Conservation (phyloP, 2,888 invertebrate genomes). For the Eupithecia subumbrata region DNA sequence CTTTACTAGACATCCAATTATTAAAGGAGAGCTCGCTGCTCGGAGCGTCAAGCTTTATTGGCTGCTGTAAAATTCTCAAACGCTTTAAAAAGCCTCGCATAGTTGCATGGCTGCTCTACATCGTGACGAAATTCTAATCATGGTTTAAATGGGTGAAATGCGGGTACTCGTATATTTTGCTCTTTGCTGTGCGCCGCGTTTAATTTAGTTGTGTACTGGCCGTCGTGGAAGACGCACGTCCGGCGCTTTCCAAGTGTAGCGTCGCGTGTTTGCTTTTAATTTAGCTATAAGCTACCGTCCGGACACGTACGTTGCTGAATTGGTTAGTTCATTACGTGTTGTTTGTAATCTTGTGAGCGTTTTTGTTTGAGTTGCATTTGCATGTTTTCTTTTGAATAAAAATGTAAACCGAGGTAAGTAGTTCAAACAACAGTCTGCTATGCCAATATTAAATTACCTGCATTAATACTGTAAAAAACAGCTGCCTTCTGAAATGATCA, state of each 20-base stretch:
- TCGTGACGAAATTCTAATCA: constrained; percentile 61
- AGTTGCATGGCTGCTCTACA: constrained; percentile 55
- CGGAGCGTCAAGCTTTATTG: constrained; percentile 50
- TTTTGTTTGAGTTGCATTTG: constrained; percentile 14
- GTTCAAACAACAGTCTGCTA: not conserved
- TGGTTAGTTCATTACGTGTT: constrained; percentile 40
- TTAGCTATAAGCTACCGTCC: constrained; percentile 22
- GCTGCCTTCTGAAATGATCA: not conserved
- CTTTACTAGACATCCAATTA: constrained; percentile 41
- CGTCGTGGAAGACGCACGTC: constrained; percentile 46
- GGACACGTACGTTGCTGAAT: constrained; percentile 12
- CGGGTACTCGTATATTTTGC: constrained; percentile 49
- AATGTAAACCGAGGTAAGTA: not conserved
- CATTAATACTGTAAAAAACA: not conserved
- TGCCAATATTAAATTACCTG: not conserved
- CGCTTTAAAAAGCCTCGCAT: constrained; percentile 57
- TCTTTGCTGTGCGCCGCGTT: constrained; percentile 40
- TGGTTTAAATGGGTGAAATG: constrained; percentile 44
- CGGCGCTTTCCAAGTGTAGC: constrained; percentile 28
- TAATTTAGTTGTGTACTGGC: constrained; percentile 51
- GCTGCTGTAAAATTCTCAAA: constrained; percentile 61
- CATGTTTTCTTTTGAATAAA: constrained; percentile 17
- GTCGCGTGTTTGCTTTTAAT: constrained; percentile 25
- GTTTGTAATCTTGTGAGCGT: constrained; percentile 35
- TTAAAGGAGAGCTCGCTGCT: constrained; percentile 37